These are phyloP conservation scores for Phyllotreta striolata DNA, from an alignment of 2,888 invertebrate species.

Conservation along the genomic window DNA sequence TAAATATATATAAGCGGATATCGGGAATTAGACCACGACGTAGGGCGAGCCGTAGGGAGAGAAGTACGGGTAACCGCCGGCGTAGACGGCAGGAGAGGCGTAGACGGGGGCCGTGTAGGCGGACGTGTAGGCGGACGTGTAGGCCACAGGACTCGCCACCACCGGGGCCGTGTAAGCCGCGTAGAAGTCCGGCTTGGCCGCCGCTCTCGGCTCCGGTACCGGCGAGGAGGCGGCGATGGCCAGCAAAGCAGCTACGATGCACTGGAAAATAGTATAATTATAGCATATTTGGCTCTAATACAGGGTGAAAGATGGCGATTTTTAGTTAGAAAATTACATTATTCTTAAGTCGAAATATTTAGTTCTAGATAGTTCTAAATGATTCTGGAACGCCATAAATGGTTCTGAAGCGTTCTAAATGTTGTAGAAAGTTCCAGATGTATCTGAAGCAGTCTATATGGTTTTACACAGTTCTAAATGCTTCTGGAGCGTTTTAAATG, in stretches of 20 bases:
- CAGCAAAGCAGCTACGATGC: constrained; percentile 11
- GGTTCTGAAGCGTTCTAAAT: no score
- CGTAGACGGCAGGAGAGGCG: constrained; percentile 18
- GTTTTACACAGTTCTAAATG: no score
- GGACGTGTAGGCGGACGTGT: constrained; percentile 17
- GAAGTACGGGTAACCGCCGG: constrained; percentile 23
- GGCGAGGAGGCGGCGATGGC: constrained; percentile 17
- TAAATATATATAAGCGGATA: no score
- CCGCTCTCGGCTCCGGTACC: constrained; percentile 18
- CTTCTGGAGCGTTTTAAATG: no score
- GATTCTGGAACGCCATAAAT: no score
- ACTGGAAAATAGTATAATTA: constrained; percentile 25
- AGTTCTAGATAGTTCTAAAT: no score
- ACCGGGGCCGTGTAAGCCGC: constrained; percentile 20
- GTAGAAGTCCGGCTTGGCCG: constrained; percentile 15
- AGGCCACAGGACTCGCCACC: constrained; percentile 23
- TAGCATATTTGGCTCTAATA: no score
- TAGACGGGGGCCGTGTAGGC: constrained; percentile 19
- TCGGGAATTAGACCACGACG: constrained; percentile 10
- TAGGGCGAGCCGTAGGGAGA: constrained; percentile 21
- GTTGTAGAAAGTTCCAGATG: no score
- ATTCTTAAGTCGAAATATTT: no score
- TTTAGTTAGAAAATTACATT: no score
- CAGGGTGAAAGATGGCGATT: no score
- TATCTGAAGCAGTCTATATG: no score